Percentiles rank a stretch among this genome's conserved stretches.
phyloP scores from a whole-genome alignment of 2,888 invertebrate species.

The Synergus laeviventris region DNA sequence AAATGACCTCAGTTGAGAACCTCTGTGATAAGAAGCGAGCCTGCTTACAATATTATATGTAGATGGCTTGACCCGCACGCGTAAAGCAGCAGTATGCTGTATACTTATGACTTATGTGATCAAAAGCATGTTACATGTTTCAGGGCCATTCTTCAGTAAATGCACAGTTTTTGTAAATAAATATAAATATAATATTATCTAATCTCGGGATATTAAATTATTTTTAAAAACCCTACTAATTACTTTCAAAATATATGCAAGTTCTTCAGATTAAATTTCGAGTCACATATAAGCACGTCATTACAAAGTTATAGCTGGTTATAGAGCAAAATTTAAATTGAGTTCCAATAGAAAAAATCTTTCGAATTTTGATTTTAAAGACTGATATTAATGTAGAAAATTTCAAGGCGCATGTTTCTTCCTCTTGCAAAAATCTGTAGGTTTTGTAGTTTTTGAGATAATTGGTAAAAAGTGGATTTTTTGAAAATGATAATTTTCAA shows the following conservation, averaged over 20 bases:
- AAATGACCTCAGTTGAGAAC: constrained; percentile 33
- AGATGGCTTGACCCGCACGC: constrained; percentile 30
- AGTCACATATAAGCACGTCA: neutral
- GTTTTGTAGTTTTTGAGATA: too few species aligned
- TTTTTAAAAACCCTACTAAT: neutral
- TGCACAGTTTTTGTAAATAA: neutral
- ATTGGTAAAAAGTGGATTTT: too few species aligned
- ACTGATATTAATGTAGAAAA: too few species aligned
- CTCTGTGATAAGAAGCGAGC: constrained; percentile 20
- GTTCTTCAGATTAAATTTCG: neutral
- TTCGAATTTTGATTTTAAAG: too few species aligned
- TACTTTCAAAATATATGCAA: neutral
- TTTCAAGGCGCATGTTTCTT: too few species aligned
- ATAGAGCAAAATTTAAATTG: too few species aligned
- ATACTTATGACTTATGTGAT: constrained; percentile 21
- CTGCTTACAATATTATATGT: constrained; percentile 34
- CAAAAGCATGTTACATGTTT: constrained; percentile 8
- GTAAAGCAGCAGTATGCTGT: constrained; percentile 3
- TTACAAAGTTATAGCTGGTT: too few species aligned
- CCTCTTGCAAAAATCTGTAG: too few species aligned
- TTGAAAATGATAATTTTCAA: too few species aligned
- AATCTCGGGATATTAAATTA: neutral
- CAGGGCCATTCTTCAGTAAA: constrained; percentile 1
- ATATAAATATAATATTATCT: neutral
- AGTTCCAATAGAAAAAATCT: too few species aligned